These are phyloP conservation scores for Campylomormyrus tamandua DNA, from an alignment of 2,113 vertebrate genomes.

Conservation along the genomic window DNA sequence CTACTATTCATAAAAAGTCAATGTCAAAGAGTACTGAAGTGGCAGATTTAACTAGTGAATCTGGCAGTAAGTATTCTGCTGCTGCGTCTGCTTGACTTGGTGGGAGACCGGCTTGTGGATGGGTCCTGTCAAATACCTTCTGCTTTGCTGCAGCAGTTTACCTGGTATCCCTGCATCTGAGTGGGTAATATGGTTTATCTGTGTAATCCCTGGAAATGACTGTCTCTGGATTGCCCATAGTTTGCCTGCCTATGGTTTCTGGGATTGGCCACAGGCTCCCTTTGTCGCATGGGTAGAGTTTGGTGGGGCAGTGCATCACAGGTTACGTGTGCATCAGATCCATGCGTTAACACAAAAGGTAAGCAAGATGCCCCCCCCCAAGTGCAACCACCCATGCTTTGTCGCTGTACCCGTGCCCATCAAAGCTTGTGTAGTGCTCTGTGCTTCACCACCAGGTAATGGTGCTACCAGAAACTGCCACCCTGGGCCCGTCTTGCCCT, in stretches of 20 bases:
- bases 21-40: neutral
- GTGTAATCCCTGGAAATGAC: neutral
- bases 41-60: neutral
- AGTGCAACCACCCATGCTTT: no score
- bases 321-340: no score
- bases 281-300: neutral
- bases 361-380: no score
- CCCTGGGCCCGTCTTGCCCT: neutral
- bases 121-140: neutral
- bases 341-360: no score
- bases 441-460: neutral
- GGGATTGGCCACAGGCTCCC: no score
- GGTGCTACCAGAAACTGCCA: neutral
- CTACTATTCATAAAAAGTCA: neutral
- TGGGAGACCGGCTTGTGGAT: neutral
- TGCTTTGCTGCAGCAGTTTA: neutral
- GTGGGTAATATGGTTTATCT: neutral
- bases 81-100: neutral
- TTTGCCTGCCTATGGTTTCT: neutral
- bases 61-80: neutral
- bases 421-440: neutral
- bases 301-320: no score
- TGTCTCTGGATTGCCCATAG: neutral
- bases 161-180: no score
- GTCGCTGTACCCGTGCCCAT: no score